Evolutionary conservation across 23 tunicate genomes (phyloP).

Genomic region (Styela clava): DNA sequence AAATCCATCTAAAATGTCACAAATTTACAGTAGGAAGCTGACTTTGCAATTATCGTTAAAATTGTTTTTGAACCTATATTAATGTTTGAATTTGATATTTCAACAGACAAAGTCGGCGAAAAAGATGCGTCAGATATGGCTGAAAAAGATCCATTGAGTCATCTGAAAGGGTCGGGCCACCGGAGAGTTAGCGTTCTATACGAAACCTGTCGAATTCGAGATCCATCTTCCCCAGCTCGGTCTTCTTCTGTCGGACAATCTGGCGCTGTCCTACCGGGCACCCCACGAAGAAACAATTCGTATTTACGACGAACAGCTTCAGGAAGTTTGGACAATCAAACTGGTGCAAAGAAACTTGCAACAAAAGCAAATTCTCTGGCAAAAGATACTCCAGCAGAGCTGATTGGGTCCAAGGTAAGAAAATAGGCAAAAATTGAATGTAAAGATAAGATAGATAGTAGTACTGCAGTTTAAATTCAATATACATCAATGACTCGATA

Average conservation of each 20-base stretch:
- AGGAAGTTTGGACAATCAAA: background rate
- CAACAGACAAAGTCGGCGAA: background rate
- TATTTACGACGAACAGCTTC: constrained; percentile 5
- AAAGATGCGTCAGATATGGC: background rate
- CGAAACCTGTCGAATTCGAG: constrained; percentile 9
- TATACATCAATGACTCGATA: no score
- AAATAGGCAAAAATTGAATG: no score
- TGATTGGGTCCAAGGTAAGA: constrained; percentile 11
- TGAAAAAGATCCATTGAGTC: background rate
- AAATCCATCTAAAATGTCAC: no score
- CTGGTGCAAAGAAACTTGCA: background rate
- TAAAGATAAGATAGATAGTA: no score
- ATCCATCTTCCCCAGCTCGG: background rate
- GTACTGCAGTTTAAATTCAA: no score
- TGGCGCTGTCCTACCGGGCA: background rate
- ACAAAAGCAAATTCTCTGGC: background rate
- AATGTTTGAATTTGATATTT: no score
- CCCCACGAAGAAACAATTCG: background rate
- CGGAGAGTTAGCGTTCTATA: background rate
- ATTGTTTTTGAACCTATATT: no score
- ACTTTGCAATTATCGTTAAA: no score
- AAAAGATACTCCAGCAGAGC: constrained; percentile 5
- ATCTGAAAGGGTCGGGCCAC: background rate
- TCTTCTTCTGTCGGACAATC: background rate
- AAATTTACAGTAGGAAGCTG: no score